phyloP scores from a whole-genome alignment of 2,888 invertebrate genomes.

The Brachynemurus nebulosus region DNA sequence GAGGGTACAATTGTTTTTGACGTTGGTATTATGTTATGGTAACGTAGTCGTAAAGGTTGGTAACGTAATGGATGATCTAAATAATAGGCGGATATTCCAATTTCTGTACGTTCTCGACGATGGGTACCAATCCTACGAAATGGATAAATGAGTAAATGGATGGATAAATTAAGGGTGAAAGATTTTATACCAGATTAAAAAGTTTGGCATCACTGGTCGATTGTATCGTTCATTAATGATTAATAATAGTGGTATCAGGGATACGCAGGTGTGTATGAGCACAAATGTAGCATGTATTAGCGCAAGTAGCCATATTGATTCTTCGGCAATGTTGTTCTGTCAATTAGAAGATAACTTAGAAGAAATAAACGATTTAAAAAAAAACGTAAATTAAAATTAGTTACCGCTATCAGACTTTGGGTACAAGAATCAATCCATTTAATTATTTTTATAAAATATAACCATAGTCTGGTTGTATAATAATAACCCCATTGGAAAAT shows the following conservation, averaged over 20 bases:
- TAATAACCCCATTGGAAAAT: not conserved
- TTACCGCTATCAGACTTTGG: not conserved
- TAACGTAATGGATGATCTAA: constrained; percentile 32
- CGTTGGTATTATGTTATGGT: no score
- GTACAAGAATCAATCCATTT: not conserved
- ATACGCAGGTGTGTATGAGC: not conserved
- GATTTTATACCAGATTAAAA: not conserved
- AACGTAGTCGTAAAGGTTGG: not conserved
- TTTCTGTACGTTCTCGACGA: constrained; percentile 42
- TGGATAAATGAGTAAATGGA: not conserved
- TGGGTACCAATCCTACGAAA: constrained; percentile 39
- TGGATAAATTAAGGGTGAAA: not conserved
- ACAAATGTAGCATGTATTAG: not conserved
- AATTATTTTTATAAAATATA: not conserved
- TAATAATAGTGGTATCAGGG: not conserved
- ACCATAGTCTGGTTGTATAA: not conserved
- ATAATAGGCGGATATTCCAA: constrained; percentile 46
- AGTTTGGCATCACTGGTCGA: not conserved
- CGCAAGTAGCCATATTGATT: no score
- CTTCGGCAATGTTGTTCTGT: no score
- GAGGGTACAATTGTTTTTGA: not conserved
- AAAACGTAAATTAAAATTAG: no score
- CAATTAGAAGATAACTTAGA: no score
- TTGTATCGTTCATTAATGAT: not conserved
- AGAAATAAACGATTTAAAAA: no score